Evolutionary conservation across 2,797 vertebrate species (phyloP), one percentile per base, ranked within the genome.

Genomic region (Margarornis squamiger): DNA sequence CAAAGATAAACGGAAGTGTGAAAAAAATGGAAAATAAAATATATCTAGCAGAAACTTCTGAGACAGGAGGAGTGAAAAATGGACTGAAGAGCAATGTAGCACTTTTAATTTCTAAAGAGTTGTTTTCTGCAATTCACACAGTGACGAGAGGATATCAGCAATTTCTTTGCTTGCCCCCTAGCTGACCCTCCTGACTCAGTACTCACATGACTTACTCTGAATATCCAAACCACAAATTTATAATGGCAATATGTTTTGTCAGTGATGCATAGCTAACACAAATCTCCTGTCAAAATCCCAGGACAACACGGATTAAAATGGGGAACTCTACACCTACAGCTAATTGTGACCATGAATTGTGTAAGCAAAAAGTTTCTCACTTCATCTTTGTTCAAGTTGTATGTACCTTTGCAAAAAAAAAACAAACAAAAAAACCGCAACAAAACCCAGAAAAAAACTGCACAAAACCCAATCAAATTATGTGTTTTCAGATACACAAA

Each of bases 201-300:
- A 95, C 66, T 92, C 92, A 97, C 88, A 95, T 96, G 87, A 97
- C 94, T 98, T 97, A 98, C 92, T 93, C 96, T 96, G 95, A 97
- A 94, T 94, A 97, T 61, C 85, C 61, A 95, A 82, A 96, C 93
- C 95, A 95, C 93, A 70, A 96, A 97, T 97, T 97, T 94, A 57
- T 95, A 97, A 97, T 70, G 87, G 86, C 92, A 96, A 66, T 34
- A 62, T 48, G 90, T 93, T 97, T 67, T 94, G 93, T 77, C 91
- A 89, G 84, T 89, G 93, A 97, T 75, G 92, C 70, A 41, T 14
- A 90, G 94, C 85, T 92, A 96, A 97, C 74, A 68, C 66, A 93
- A 91, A 94, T 70, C 62, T 96, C 81, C 75, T 96, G 92, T 90
- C 96, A 97, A 95, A 92, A 96, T 83, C 94, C 93, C 93, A 97